phyloP scores from a whole-genome alignment of 2,113 vertebrate genomes.

The Campylomormyrus numenius region DNA sequence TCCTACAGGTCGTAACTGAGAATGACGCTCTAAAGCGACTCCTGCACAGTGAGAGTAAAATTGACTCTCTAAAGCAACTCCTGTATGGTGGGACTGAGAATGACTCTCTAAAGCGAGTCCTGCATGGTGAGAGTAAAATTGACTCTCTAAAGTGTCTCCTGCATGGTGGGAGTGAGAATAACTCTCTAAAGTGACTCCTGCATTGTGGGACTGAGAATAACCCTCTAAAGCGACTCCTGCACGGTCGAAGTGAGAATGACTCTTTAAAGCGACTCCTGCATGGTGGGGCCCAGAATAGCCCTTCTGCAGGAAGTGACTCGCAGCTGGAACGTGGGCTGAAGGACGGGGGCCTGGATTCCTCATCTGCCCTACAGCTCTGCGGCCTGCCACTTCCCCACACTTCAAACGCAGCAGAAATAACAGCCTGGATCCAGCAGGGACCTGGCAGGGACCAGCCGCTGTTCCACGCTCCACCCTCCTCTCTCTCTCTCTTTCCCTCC shows the following conservation, averaged over 20 bases:
- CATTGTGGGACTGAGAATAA: neutral
- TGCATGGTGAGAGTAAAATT: neutral
- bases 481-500: neutral
- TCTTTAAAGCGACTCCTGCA: neutral
- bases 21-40: neutral
- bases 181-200: neutral
- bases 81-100: neutral
- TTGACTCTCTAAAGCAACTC: neutral
- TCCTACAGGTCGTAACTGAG: neutral
- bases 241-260: neutral
- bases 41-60: no score
- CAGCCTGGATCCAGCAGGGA: constrained; percentile 20
- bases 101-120: neutral
- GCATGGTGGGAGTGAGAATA: neutral
- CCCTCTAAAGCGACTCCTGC: neutral
- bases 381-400: constrained; percentile 23
- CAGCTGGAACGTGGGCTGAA: constrained; percentile 19
- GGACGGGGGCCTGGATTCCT: constrained; percentile 23
- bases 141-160: neutral
- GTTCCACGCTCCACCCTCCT: constrained; percentile 8
- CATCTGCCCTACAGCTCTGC: constrained; percentile 20
- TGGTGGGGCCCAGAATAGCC: neutral
- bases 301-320: constrained; percentile 19
- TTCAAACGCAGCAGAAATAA: constrained; percentile 19
- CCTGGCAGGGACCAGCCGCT: constrained; percentile 7